Evolutionary conservation across 2,888 invertebrate species (phyloP), one percentile per base, ranked within the genome.

Genomic region (Diaprepes abbreviatus): DNA sequence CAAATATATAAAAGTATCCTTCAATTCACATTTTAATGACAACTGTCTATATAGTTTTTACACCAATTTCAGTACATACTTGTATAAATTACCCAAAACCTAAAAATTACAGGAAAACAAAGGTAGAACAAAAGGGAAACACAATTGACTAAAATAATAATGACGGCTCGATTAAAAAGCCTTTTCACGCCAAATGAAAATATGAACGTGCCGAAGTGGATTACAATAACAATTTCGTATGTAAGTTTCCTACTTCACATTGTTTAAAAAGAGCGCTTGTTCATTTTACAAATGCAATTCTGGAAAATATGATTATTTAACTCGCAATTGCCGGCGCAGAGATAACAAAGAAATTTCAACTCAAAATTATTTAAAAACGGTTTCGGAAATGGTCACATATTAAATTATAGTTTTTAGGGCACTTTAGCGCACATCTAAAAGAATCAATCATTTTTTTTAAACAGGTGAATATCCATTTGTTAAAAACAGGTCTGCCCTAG

Each of bases 211-310:
- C 28, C 12, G 21, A 52, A 63, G 54, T 19, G 38, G 38, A 55
- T 33, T 64, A 55, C 43, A 64, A 64, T 64, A 33, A 55, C 64
- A 64, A 33, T 55, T 54, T 35, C 21, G 33, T 35, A 43, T 55
- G 64, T 64, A 55, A 45, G 64, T 55, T 60, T 17, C 19, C 31
- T 19, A 50, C 48, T 48, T 24, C 48, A 60, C 45, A 17, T 64
- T 55, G 55, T 64, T 64, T 55, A 55, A 45, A 43, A 64, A 55
- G 55, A 19, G 31, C 55, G 55, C 45, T 64, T 64, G 64, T 64
- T 55, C 55, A 28, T 28, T 50, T 28, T 28, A 50, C 7, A 38
- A 38, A 38, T 50, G 28, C 28, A 50, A 12, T 24, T 45, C 12
- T 2, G 1, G 28, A 21, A 28, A 50, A 14, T 28, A 9, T 14